Evolutionary conservation across 2,888 invertebrate genomes (phyloP).

Genomic region (Callyntrura guangdongensis): DNA sequence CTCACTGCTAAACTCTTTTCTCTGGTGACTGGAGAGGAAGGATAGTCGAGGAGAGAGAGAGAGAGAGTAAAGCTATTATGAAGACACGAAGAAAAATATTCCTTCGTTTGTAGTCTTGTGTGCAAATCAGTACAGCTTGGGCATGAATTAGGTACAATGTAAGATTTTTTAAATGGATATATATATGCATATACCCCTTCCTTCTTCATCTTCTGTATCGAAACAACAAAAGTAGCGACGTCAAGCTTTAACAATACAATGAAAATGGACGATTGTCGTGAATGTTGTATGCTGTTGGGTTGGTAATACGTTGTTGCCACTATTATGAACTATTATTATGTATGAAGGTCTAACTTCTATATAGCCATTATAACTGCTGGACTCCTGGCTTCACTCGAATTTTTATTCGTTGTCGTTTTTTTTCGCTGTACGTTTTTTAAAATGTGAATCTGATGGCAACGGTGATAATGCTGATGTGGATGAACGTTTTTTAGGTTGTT

Average conservation of each 20-base stretch:
- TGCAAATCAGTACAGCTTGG: neutral
- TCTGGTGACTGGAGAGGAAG: neutral
- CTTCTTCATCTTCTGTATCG: neutral
- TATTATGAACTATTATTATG: too few species aligned
- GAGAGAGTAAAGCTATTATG: neutral
- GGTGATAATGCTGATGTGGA: neutral
- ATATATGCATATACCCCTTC: neutral
- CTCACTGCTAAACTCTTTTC: neutral
- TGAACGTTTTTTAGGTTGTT: neutral
- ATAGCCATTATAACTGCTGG: too few species aligned
- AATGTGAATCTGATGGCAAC: conserved; percentile 48
- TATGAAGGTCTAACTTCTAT: too few species aligned
- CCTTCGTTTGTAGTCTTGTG: neutral
- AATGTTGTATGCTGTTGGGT: neutral
- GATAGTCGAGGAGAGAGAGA: neutral
- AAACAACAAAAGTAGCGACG: too few species aligned
- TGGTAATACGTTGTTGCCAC: too few species aligned
- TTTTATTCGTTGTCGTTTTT: too few species aligned
- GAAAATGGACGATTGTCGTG: conserved; percentile 1
- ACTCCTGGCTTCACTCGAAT: neutral
- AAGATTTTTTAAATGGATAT: neutral
- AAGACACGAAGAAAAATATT: neutral
- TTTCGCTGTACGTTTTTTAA: neutral
- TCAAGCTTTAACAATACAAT: neutral
- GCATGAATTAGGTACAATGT: neutral